These are phyloP conservation scores for Coelinius sp. DNA, from an alignment of 2,888 invertebrate species.

Conservation along the genomic window DNA sequence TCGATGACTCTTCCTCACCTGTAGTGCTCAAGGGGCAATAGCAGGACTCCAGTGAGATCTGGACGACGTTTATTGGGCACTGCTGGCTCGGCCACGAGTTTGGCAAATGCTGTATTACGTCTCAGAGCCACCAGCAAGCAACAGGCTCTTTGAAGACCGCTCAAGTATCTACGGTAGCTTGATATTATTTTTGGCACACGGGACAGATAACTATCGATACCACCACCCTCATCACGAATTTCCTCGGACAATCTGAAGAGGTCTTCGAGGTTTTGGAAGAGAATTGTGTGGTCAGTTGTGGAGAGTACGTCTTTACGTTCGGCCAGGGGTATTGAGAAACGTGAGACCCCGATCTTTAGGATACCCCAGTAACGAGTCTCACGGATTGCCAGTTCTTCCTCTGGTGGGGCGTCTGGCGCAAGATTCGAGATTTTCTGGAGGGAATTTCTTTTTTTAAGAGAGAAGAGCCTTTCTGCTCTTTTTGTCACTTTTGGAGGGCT, in stretches of 20 bases:
- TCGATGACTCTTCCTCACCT: conserved; percentile 64
- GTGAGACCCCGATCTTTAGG: conserved; percentile 83
- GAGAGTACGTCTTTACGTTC: conserved; percentile 85
- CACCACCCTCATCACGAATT: conserved; percentile 84
- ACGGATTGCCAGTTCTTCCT: conserved; percentile 82
- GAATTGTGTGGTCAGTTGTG: conserved; percentile 81
- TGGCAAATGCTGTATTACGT: conserved; percentile 82
- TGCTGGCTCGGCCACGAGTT: conserved; percentile 85
- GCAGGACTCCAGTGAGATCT: conserved; percentile 87
- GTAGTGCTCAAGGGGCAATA: conserved; percentile 88
- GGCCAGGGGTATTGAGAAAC: conserved; percentile 82
- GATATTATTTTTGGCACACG: conserved; percentile 83
- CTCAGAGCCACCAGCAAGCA: conserved; percentile 81
- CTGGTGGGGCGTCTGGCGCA: conserved; percentile 77
- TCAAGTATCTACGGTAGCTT: conserved; percentile 86
- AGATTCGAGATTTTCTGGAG: conserved; percentile 61
- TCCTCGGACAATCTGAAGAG: conserved; percentile 85
- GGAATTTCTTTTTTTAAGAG: neutral
- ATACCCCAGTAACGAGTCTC: conserved; percentile 86
- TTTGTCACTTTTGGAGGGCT: neutral
- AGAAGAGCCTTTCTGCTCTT: neutral
- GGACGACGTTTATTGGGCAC: conserved; percentile 84
- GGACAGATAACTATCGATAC: conserved; percentile 74
- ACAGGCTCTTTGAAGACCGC: conserved; percentile 87
- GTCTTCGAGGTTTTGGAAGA: conserved; percentile 91